Evolutionary conservation across 2,888 invertebrate genomes (phyloP), one percentile per base, ranked within the genome.

Genomic region (Gibbula magus): DNA sequence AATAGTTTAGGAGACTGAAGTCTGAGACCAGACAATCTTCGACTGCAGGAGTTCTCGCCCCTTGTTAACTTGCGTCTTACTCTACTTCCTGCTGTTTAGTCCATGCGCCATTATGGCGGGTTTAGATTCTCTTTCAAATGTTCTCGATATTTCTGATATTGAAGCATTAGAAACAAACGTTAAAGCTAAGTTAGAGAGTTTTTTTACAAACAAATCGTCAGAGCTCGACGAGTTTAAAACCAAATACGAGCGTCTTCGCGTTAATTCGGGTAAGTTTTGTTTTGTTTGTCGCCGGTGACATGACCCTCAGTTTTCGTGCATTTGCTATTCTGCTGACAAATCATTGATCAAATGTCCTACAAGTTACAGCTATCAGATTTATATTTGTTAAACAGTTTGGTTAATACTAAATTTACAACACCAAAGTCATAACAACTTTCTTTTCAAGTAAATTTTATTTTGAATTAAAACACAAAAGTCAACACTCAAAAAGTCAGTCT

Each of bases 221-320:
- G 83, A 88, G 78, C 66, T 85, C 20, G 84, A 87, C 56, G 86
- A 87, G 32, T 67, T 81, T n/a, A 88, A 85, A 76, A 76, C 85
- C 8, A 89, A 88, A 81, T 87, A 86, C 80, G 89, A 90, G 75
- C 87, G 86, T 79, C 85, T 88, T 20, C 83, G 87, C 25, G 89
- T 90, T 13, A 88, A 88, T 84, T 88, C 89, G 79, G 91, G 91
- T 91, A 86, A 85, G 78, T 56, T 13, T 22, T 18, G 25, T 13
- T 20, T 52, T 20, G 45, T 53, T 32, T 67, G n/a, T 20, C 22
- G 45, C 70, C 45, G 18, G 16, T n/a, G n/a, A 18, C 51, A 7
- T 35, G 20, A 22, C 39, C 29, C 25, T 66, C 39, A 16, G 45
- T 66, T 32, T 77, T 66, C 39, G 45, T 45, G 52, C 52, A 52